phyloP scores from a whole-genome alignment of 2,113 vertebrate genomes.

The Mormoops blainvillei region DNA sequence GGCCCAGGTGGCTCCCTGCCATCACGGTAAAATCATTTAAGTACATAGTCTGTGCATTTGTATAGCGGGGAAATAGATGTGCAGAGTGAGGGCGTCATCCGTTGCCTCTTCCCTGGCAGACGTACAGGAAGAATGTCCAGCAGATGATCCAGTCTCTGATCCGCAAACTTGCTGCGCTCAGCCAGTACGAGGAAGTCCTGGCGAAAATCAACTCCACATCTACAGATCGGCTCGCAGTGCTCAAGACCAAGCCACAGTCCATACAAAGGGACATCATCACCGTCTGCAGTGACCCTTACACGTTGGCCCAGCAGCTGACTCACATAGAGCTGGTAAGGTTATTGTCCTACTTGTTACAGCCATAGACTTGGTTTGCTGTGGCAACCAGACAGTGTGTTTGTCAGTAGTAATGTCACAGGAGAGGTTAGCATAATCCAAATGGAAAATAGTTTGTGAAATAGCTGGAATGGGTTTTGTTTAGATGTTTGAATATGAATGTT shows the following conservation, averaged over 20 bases:
- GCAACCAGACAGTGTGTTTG: neutral
- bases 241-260: slow-evolving; percentile 91
- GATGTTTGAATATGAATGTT: neutral
- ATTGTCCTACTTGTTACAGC: neutral
- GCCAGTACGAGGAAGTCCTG: slow-evolving; percentile 93
- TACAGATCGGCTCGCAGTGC: slow-evolving; percentile 83
- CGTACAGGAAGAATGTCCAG: slow-evolving; percentile 88
- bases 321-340: slow-evolving; percentile 93
- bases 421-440: neutral
- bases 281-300: slow-evolving; percentile 92
- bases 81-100: fast-evolving
- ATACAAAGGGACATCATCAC: slow-evolving; percentile 90
- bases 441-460: neutral
- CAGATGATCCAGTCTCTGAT: slow-evolving; percentile 91
- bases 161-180: slow-evolving; percentile 86
- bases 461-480: neutral
- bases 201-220: slow-evolving; percentile 87
- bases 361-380: neutral
- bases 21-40: neutral
- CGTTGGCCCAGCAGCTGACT: slow-evolving; percentile 94
- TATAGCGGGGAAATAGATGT: fast-evolving
- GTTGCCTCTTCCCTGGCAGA: slow-evolving; percentile 72
- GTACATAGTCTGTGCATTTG: neutral
- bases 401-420: neutral
- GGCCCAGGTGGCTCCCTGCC: neutral